Evolutionary conservation across 2,888 invertebrate species (phyloP).

Genomic region (Bellardia bayeri): DNA sequence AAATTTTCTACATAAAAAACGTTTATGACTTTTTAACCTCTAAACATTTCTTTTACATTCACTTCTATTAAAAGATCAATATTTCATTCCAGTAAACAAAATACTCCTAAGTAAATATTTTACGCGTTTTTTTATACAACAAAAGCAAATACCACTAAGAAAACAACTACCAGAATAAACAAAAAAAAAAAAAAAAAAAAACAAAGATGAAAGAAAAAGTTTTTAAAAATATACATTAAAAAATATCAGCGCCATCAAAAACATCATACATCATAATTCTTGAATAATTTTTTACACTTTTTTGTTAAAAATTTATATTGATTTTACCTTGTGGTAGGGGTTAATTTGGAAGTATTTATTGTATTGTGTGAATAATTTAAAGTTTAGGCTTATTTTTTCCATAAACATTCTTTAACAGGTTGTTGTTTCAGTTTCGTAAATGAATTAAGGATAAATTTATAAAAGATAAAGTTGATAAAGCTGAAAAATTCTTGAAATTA

Average conservation of each 20-base stretch:
- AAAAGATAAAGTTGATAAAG: no score
- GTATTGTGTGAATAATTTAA: not conserved
- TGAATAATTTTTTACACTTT: slow-evolving; percentile 5
- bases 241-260: not conserved
- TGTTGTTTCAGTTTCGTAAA: not conserved
- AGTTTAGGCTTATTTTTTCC: not conserved
- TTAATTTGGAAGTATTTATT: not conserved
- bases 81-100: not conserved
- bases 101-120: not conserved
- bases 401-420: not conserved
- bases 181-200: not conserved
- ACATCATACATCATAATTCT: not conserved
- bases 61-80: not conserved
- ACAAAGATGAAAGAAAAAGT: slow-evolving; percentile 35
- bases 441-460: not conserved
- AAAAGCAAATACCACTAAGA: not conserved
- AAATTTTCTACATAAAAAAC: slow-evolving; percentile 4
- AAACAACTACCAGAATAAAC: not conserved
- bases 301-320: not conserved
- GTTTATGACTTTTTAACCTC: slow-evolving; percentile 37
- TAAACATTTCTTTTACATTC: not conserved
- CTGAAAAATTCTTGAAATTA: no score
- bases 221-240: slow-evolving; percentile 17
- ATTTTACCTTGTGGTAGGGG: not conserved
- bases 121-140: not conserved